phyloP scores from a whole-genome alignment of 2,113 vertebrate genomes.

The Australoheros scitulus region DNA sequence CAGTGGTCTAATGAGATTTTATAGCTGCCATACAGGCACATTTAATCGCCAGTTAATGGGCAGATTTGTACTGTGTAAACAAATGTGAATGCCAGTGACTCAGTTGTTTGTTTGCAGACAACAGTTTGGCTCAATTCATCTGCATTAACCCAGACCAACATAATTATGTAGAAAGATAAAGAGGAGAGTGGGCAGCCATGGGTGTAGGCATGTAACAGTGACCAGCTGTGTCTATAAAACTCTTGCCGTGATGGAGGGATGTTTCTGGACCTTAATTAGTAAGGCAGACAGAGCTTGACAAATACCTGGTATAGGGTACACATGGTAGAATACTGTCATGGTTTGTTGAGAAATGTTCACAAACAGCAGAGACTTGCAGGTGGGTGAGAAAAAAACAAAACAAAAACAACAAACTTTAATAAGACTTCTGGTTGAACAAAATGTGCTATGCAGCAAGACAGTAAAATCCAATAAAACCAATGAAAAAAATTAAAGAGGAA shows the following conservation, averaged over 20 bases:
- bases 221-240: slow-evolving; percentile 9
- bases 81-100: slow-evolving; percentile 27
- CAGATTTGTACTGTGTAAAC: slow-evolving; percentile 27
- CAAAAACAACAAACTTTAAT: not conserved
- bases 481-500: not conserved
- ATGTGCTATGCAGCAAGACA: not conserved
- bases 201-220: not conserved
- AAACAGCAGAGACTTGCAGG: not conserved
- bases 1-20: slow-evolving; percentile 13
- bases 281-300: not conserved
- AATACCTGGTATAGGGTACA: not conserved
- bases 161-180: slow-evolving; percentile 35
- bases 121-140: slow-evolving; percentile 50
- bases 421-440: not conserved
- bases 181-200: not conserved
- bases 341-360: not conserved
- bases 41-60: slow-evolving; percentile 37
- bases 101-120: slow-evolving; percentile 38
- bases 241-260: not conserved
- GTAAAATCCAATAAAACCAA: not conserved
- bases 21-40: not conserved
- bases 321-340: not conserved
- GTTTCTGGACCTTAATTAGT: not conserved
- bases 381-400: not conserved
- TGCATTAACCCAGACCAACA: slow-evolving; percentile 41